Conservation (phyloP, 2,797 vertebrate species). For the Thamnophis elegans region DNA sequence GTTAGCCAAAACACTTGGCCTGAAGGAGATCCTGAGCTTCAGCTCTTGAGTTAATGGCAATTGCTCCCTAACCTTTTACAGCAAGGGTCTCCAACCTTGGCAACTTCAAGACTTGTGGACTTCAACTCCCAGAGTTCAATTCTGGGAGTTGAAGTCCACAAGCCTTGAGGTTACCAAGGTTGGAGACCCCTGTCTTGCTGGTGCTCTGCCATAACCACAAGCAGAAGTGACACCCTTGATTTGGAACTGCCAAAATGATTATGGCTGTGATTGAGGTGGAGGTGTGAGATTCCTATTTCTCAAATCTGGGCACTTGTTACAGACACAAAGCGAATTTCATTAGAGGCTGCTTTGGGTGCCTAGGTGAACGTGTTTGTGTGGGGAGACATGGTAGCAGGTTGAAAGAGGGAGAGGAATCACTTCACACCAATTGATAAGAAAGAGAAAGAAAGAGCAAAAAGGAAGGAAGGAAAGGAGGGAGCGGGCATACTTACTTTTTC, state of each 20-base stretch:
- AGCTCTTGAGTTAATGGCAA: not conserved
- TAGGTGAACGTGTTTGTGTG: not conserved
- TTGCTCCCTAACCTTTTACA: not conserved
- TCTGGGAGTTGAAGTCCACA: no score
- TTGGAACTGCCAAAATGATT: not conserved
- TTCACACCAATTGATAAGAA: not conserved
- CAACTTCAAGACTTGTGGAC: no score
- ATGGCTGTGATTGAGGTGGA: not conserved
- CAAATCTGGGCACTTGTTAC: not conserved
- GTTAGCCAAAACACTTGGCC: not conserved
- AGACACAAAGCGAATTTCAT: not conserved
- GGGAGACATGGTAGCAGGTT: not conserved
- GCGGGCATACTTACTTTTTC: slow-evolving; percentile 84
- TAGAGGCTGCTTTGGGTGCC: not conserved
- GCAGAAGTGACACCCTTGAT: not conserved
- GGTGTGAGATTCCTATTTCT: not conserved
- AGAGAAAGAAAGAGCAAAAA: not conserved
- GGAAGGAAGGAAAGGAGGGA: not conserved
- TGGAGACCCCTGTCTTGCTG: not conserved
- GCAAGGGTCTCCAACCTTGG: no score
- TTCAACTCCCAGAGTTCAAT: no score
- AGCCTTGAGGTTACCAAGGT: no score
- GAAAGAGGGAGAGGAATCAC: not conserved
- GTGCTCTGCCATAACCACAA: not conserved
- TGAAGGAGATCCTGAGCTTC: not conserved